Conservation (phyloP, 2,113 vertebrate species). For the Onychostoma macrolepis region DNA sequence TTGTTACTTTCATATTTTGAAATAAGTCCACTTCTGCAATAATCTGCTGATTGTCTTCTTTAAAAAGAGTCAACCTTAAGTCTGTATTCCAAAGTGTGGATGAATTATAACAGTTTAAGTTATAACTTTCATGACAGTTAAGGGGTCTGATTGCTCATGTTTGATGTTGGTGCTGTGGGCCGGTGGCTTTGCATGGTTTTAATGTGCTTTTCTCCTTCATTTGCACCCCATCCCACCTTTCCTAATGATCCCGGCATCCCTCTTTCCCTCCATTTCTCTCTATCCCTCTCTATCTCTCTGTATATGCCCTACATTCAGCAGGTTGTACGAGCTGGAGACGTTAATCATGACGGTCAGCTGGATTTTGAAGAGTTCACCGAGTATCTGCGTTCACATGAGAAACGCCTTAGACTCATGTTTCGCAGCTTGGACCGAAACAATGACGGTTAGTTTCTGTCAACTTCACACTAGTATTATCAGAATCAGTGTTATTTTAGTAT, state of each 20-base stretch:
- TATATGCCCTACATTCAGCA: conserved; percentile 63
- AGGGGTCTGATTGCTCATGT: background rate
- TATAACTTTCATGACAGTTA: no score
- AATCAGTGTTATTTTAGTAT: background rate
- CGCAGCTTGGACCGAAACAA: conserved; percentile 85
- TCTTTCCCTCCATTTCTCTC: background rate
- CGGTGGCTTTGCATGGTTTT: conserved; percentile 30
- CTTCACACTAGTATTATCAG: background rate
- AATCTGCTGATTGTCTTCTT: no score
- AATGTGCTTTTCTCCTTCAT: conserved; percentile 31
- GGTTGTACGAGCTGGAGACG: conserved; percentile 75
- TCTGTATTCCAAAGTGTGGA: no score
- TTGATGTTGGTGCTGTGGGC: background rate
- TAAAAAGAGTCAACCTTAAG: no score
- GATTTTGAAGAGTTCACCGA: conserved; percentile 84
- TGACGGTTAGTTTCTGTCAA: conserved; percentile 74
- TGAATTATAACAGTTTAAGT: no score
- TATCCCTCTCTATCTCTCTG: conserved; percentile 3
- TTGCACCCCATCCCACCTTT: conserved; percentile 27
- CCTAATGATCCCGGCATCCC: conserved; percentile 25
- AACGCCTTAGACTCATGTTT: conserved; percentile 85
- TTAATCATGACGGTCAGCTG: conserved; percentile 79
- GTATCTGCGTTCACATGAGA: conserved; percentile 83
- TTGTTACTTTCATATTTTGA: no score
- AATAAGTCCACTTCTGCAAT: no score